Conservation (phyloP, 2,888 invertebrate species). For the Chamaedrilus cognettii region DNA sequence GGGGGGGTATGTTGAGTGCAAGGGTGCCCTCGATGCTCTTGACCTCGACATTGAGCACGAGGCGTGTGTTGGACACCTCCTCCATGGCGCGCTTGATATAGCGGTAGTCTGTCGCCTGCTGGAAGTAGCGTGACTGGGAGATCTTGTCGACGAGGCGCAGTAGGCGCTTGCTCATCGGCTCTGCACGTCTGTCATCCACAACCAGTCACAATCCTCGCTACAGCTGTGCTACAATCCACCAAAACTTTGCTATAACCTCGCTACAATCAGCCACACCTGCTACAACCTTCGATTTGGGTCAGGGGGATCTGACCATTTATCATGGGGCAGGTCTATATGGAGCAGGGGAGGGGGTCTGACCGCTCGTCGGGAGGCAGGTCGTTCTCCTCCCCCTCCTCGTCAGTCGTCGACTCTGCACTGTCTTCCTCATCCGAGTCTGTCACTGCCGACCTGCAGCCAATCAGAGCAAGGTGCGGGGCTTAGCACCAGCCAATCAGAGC, state of each 20-base stretch:
- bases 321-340: too few species aligned
- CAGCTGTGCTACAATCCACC: too few species aligned
- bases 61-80: slow-evolving; percentile 84
- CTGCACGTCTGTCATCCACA: slow-evolving; percentile 1
- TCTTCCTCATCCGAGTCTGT: slow-evolving; percentile 53
- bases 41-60: slow-evolving; percentile 82
- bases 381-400: slow-evolving; percentile 49
- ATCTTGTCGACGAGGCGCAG: slow-evolving; percentile 82
- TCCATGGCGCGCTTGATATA: slow-evolving; percentile 79
- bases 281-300: not conserved
- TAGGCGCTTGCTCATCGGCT: slow-evolving; percentile 66
- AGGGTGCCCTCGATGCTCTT: slow-evolving; percentile 77
- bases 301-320: too few species aligned
- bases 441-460: slow-evolving; percentile 39
- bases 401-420: slow-evolving; percentile 53
- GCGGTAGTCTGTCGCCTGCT: slow-evolving; percentile 83
- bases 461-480: not conserved
- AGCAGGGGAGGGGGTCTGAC: too few species aligned
- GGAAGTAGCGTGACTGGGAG: slow-evolving; percentile 83
- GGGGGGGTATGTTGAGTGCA: slow-evolving; percentile 82
- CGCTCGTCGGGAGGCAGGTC: too few species aligned
- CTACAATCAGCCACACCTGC: not conserved
- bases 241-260: too few species aligned
- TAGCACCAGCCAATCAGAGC: not conserved
- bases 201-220: too few species aligned